Base-by-base conservation (phyloP, 2,797 vertebrate genomes). In the Falco naumanni region DNA sequence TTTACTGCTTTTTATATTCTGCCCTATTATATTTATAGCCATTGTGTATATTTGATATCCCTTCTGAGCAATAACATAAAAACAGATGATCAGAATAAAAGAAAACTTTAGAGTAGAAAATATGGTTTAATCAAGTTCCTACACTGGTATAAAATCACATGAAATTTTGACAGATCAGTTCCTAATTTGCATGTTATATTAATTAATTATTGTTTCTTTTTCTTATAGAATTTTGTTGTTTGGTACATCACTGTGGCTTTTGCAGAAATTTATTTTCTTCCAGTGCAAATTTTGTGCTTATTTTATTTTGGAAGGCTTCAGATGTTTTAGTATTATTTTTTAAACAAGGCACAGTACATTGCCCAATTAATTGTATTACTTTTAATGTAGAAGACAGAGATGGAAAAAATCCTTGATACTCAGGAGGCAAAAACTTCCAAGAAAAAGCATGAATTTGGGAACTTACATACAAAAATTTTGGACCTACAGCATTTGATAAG, bases 381-480 rank as follows among this genome's bases (percentile, higher is more conserved):
- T 86, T 95, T 43, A 68, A 65, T 84, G 33, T 65, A 97, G 97
- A 92, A 79, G 4, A 64, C 21, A 45, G 69, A 97, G 59, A 45
- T 71, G 1, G 87, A 94, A 91, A 81, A 66, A 10, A 6, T 3
- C 17, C 83, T 69, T 68, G 88, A 93, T 33, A 0, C 4, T 19
- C 92, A 89, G 28, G 85, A 75, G 65, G 68, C 22, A 45, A 79
- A 96, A 25, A 75, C 68, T 69, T 93, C 43, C 5, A 3, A 60
- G 54, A 94, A 89, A 96, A 97, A 92, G 43, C 70, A 59, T 71
- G 57, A 95, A 70, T 51, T 98, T 84, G 84, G 91, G 79, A 82
- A 56, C 13, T 33, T 78, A 28, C 90, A 24, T 34, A 28, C 2
- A 24, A 92, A 69, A 45, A 5, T 85, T 28, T 74, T 79, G 60